Percentiles rank a stretch among this genome's conserved stretches.
Conservation (phyloP, 2,113 vertebrate species). For the Hippolais icterina region DNA sequence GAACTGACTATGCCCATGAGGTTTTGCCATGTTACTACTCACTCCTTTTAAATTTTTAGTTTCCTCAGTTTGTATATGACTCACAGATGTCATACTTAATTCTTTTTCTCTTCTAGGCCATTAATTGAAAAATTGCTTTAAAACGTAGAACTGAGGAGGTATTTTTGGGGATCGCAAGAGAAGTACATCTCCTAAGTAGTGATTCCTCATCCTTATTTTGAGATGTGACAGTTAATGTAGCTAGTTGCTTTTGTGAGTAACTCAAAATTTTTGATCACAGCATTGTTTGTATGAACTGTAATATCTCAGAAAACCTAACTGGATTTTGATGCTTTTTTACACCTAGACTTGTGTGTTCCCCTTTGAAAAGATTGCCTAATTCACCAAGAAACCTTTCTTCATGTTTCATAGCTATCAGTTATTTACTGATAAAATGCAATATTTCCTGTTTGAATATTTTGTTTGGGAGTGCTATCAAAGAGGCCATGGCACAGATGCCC, state of each 20-base stretch:
- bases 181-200: not conserved
- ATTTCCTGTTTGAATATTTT: not conserved
- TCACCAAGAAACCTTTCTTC: not conserved
- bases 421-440: not conserved
- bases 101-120: not conserved
- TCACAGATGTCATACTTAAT: not conserved
- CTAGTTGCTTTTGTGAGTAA: not conserved
- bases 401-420: not conserved
- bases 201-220: not conserved
- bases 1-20: fast-evolving
- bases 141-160: not conserved
- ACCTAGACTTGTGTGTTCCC: not conserved
- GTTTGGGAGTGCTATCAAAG: not conserved
- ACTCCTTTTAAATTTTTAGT: not conserved
- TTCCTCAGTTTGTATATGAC: not conserved
- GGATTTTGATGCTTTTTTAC: not conserved
- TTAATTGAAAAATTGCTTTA: not conserved
- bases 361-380: not conserved
- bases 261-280: not conserved
- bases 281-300: not conserved
- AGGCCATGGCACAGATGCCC: not conserved
- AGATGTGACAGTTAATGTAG: not conserved
- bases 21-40: not conserved
- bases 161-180: not conserved
- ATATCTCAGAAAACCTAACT: not conserved